Conservation (phyloP, 2,888 invertebrate genomes). For the Diaprepes abbreviatus region DNA sequence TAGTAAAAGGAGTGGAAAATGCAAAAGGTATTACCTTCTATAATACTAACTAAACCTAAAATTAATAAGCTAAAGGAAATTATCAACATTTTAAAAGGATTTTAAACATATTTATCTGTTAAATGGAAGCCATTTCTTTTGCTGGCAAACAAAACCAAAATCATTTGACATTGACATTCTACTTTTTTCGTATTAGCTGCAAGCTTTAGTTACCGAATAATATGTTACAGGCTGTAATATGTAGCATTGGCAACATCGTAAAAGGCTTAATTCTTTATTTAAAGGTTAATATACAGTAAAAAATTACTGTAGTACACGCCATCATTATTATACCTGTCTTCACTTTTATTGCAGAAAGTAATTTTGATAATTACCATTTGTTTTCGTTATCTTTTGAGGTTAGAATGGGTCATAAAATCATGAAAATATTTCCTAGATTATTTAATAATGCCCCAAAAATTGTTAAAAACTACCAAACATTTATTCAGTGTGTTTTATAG, state of each 20-base stretch:
- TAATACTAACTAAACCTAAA: conserved; percentile 52
- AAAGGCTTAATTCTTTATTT: background rate
- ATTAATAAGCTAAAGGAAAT: conserved; percentile 51
- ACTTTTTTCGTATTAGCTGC: background rate
- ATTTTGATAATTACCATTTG: background rate
- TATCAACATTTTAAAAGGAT: conserved; percentile 28
- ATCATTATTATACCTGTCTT: background rate
- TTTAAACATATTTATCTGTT: conserved; percentile 20
- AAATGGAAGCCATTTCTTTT: conserved; percentile 20
- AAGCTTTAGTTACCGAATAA: background rate
- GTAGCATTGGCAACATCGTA: background rate
- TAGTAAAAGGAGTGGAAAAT: too few species aligned
- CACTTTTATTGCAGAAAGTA: background rate
- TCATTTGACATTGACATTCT: conserved; percentile 13
- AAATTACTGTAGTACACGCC: too few species aligned
- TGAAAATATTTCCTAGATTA: background rate
- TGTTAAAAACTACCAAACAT: background rate
- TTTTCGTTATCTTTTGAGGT: background rate
- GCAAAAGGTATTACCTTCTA: conserved; percentile 55
- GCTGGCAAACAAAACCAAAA: conserved; percentile 15
- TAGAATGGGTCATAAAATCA: background rate
- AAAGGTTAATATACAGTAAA: background rate
- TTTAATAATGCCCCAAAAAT: background rate
- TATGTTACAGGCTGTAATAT: background rate
- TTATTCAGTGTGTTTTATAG: background rate